These are phyloP conservation scores for Xenus cinereus DNA, from an alignment of 2,113 vertebrate genomes.

Conservation along the genomic window DNA sequence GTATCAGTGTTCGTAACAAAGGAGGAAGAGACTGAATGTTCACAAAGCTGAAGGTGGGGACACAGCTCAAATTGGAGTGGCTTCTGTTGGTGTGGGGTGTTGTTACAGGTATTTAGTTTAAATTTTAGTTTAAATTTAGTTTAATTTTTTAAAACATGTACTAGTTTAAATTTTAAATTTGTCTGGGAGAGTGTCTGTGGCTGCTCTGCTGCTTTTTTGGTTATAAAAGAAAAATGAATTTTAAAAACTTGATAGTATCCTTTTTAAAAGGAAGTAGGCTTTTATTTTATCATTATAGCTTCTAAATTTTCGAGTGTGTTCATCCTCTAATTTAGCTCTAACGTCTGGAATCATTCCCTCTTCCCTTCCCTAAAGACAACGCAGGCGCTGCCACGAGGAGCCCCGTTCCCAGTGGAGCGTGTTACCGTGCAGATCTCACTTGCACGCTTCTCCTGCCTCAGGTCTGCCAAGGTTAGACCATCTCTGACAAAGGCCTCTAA, in stretches of 20 bases:
- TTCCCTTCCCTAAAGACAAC: background rate
- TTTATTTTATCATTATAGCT: background rate
- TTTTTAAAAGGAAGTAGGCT: background rate
- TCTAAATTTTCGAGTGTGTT: background rate
- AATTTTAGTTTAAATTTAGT: background rate
- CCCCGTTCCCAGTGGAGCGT: background rate
- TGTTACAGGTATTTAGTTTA: background rate
- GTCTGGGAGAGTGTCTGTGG: background rate
- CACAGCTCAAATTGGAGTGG: background rate
- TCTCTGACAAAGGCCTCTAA: background rate
- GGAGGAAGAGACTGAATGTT: fast-evolving
- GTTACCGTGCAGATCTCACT: background rate
- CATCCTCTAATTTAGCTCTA: background rate
- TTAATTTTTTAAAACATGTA: background rate
- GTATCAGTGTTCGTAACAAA: background rate
- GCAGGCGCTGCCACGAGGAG: fast-evolving
- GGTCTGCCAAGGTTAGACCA: background rate
- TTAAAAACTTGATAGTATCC: background rate
- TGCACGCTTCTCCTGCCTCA: background rate
- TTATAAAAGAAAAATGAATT: background rate
- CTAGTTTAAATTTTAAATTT: background rate
- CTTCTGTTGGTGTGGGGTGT: background rate
- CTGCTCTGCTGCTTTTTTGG: background rate
- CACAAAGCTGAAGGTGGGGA: background rate
- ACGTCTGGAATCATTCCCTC: background rate